Conservation (phyloP, 2,797 vertebrate genomes). For the Hydrocynus forskahlii region DNA sequence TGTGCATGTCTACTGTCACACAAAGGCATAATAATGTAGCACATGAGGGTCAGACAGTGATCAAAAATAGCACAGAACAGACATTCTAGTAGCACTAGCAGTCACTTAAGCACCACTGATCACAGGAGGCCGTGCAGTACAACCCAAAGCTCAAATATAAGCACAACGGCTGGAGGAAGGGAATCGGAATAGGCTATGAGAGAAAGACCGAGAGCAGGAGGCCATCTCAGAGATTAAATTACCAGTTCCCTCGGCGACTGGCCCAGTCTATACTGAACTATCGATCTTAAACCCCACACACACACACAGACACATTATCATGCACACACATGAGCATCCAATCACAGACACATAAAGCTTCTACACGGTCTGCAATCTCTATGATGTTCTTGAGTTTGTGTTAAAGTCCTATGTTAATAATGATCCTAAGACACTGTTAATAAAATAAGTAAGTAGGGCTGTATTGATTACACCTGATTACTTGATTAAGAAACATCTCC, state of each 20-base stretch:
- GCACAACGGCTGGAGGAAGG: background rate
- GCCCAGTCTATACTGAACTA: conserved; percentile 48
- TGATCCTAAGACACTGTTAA: background rate
- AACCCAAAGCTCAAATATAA: conserved; percentile 24
- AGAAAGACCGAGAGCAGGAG: conserved; percentile 23
- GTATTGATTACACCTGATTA: background rate
- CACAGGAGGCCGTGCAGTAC: background rate
- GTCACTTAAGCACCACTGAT: background rate
- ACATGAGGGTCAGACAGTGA: background rate
- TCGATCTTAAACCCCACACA: conserved; percentile 20
- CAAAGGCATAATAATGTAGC: background rate
- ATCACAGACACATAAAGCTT: conserved; percentile 9
- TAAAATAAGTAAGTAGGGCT: background rate
- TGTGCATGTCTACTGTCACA: background rate
- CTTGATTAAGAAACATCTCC: background rate
- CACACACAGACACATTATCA: background rate
- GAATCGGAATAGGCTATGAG: background rate
- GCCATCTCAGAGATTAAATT: conserved; percentile 57
- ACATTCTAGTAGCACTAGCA: background rate
- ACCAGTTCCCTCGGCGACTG: conserved; percentile 40
- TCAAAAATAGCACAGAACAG: conserved; percentile 18
- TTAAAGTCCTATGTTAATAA: background rate
- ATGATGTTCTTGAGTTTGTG: background rate
- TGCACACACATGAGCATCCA: background rate
- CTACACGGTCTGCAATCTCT: background rate